Conservation (phyloP, 2,113 vertebrate species). For the Mustelus asterias region DNA sequence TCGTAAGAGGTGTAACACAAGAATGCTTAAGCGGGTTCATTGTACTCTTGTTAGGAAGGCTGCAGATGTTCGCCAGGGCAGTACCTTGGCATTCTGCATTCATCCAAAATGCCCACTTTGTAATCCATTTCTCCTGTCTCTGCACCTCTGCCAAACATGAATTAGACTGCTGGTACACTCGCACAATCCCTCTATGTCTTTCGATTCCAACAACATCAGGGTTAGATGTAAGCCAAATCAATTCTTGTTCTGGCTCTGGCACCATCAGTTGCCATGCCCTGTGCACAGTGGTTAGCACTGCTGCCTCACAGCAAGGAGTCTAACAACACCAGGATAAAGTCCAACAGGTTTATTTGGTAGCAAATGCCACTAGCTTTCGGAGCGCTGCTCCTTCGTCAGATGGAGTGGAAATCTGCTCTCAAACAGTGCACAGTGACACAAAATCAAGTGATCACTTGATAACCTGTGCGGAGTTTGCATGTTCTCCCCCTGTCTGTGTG, state of each 20-base stretch:
- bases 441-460: no score
- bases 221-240: background rate
- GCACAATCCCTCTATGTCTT: background rate
- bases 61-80: background rate
- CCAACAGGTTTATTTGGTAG: no score
- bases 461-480: no score
- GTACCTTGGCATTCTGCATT: background rate
- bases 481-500: no score
- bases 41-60: background rate
- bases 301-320: no score
- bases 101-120: background rate
- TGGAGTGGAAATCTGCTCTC: no score
- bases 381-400: no score
- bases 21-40: background rate
- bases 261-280: background rate
- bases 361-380: no score
- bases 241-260: background rate
- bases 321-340: no score
- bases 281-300: no score
- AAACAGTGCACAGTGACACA: no score
- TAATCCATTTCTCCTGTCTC: background rate
- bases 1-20: background rate
- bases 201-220: background rate
- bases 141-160: background rate
- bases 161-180: background rate